Evolutionary conservation across 2,888 invertebrate genomes (phyloP).

Genomic region (Notodonta ziczac): DNA sequence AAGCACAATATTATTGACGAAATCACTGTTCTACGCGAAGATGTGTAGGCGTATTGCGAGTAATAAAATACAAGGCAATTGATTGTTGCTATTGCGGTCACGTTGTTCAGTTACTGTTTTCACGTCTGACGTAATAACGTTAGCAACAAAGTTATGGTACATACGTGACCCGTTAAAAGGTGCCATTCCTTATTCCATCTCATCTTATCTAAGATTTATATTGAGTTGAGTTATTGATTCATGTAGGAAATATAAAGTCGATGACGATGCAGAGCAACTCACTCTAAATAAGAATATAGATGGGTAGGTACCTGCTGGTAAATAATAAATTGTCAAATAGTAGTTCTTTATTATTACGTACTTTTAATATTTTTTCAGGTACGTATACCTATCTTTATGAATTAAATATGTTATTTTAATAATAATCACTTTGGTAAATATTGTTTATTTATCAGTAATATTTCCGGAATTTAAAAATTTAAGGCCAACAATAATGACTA

Average conservation of each 20-base stretch:
- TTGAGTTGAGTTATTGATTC: background rate
- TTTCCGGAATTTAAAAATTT: too few species aligned
- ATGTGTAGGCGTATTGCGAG: conserved; percentile 51
- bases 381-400: too few species aligned
- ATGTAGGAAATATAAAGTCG: background rate
- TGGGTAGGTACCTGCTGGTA: too few species aligned
- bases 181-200: conserved; percentile 49
- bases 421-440: too few species aligned
- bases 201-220: conserved; percentile 36
- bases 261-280: too few species aligned
- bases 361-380: too few species aligned
- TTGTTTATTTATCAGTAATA: too few species aligned
- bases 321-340: too few species aligned
- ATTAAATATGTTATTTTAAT: too few species aligned
- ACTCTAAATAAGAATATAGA: too few species aligned
- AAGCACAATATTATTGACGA: conserved; percentile 21
- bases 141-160: conserved; percentile 79
- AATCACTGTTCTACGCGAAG: conserved; percentile 57
- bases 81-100: conserved; percentile 82
- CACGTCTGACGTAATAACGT: conserved; percentile 82
- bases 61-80: conserved; percentile 78
- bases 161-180: conserved; percentile 73
- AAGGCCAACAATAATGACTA: too few species aligned
- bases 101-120: conserved; percentile 83
- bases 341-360: too few species aligned